These are phyloP conservation scores for Uropetala carovei DNA, from an alignment of 2,888 invertebrate species.

Conservation along the genomic window DNA sequence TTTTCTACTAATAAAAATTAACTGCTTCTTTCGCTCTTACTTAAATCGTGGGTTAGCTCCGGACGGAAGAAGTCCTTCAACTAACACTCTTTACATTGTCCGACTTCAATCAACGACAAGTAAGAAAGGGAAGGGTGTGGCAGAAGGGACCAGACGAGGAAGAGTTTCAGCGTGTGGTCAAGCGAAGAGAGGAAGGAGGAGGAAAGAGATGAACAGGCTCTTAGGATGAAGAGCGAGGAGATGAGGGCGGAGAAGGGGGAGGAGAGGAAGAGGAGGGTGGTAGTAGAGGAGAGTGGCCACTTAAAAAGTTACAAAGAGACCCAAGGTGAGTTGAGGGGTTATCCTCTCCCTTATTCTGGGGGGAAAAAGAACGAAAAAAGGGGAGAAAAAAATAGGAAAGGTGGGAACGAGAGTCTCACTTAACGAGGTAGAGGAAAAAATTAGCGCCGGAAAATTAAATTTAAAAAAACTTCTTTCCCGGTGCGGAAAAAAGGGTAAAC, in stretches of 20 bases:
- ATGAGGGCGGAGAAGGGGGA: background rate
- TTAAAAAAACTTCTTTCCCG: conserved; percentile 31
- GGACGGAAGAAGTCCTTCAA: too few relatives aligned
- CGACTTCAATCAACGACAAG: too few relatives aligned
- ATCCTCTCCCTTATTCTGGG: background rate
- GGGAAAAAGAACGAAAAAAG: background rate
- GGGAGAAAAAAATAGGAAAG: background rate
- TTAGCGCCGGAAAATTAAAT: conserved; percentile 64
- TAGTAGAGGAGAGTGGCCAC: background rate
- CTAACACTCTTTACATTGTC: too few relatives aligned
- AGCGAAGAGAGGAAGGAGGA: too few relatives aligned
- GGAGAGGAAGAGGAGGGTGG: background rate
- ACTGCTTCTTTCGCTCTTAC: too few relatives aligned
- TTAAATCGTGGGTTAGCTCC: too few relatives aligned
- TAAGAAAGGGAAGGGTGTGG: too few relatives aligned
- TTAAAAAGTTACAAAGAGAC: background rate
- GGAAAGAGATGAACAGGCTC: background rate
- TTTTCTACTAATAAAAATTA: too few relatives aligned
- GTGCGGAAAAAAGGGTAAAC: conserved; percentile 50
- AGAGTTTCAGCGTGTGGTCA: too few relatives aligned
- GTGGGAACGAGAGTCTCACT: conserved; percentile 45
- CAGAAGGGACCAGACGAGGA: too few relatives aligned
- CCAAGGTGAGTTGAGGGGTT: background rate
- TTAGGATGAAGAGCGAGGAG: background rate
- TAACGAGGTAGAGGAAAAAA: conserved; percentile 57